phyloP scores from a whole-genome alignment of 2,113 vertebrate species.

The Aptenodytes patagonicus region DNA sequence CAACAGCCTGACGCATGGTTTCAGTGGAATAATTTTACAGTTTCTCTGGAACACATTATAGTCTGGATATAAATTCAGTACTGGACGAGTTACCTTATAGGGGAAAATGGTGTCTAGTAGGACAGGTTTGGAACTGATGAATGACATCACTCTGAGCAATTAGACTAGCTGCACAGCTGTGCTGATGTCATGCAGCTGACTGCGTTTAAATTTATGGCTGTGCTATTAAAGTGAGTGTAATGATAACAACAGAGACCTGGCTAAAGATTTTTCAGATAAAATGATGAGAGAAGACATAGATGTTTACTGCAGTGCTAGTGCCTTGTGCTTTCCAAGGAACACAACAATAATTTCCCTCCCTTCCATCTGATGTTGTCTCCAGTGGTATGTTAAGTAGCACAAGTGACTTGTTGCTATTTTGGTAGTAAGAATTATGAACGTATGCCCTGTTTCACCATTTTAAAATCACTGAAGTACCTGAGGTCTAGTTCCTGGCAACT shows the following conservation, averaged over 20 bases:
- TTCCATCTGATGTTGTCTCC: background rate
- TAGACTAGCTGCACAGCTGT: background rate
- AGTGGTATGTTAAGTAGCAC: background rate
- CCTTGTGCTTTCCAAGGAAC: background rate
- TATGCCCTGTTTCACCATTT: background rate
- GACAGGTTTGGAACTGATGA: background rate
- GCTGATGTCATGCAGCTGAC: background rate
- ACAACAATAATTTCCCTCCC: background rate
- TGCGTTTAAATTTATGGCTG: background rate
- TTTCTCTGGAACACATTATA: background rate
- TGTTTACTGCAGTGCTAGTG: background rate
- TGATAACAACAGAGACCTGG: background rate
- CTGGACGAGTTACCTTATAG: background rate
- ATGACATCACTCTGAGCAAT: background rate
- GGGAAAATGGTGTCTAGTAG: background rate
- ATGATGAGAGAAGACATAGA: background rate
- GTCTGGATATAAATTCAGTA: background rate
- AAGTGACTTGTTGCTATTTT: background rate
- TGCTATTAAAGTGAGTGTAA: background rate
- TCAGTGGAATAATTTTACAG: background rate
- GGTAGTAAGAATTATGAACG: background rate
- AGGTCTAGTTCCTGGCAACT: background rate
- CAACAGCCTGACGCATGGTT: background rate
- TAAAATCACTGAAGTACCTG: background rate
- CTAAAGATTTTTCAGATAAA: background rate